Conservation (phyloP, 2,113 vertebrate species). For the Electrona antarctica region DNA sequence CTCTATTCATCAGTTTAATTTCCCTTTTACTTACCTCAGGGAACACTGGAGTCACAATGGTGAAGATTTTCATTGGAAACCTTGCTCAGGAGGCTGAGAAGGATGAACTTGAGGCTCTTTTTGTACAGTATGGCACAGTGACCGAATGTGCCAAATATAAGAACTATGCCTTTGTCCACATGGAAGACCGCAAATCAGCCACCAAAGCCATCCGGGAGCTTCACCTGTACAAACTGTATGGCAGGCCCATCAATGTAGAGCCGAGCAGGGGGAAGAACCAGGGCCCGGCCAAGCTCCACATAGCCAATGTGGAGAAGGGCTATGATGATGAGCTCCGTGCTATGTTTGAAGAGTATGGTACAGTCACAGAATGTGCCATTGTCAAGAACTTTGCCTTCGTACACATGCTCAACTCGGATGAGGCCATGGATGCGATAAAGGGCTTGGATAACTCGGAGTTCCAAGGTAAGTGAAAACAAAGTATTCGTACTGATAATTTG, state of each 20-base stretch:
- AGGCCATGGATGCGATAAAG: constrained; percentile 82
- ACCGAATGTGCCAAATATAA: constrained; percentile 84
- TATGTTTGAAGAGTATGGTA: constrained; percentile 82
- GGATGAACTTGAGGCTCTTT: constrained; percentile 79
- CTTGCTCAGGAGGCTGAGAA: constrained; percentile 75
- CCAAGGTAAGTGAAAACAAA: constrained; percentile 69
- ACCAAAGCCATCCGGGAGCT: constrained; percentile 82
- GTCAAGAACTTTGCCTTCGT: constrained; percentile 85
- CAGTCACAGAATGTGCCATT: constrained; percentile 77
- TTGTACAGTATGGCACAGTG: constrained; percentile 76
- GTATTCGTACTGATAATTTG: background rate
- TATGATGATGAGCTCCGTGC: constrained; percentile 75
- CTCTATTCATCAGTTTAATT: background rate
- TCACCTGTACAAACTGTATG: constrained; percentile 75
- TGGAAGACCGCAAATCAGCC: constrained; percentile 81
- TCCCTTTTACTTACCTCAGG: background rate
- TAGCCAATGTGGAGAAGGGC: constrained; percentile 81
- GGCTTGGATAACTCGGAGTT: constrained; percentile 81
- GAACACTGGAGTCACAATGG: constrained; percentile 65
- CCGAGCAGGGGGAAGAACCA: constrained; percentile 79
- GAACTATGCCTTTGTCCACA: constrained; percentile 85
- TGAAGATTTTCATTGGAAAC: constrained; percentile 85
- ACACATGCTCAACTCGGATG: constrained; percentile 81
- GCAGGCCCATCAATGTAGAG: constrained; percentile 82
- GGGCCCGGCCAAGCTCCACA: constrained; percentile 79